These are phyloP conservation scores for Temnothorax ravouxi DNA, from an alignment of 2,888 invertebrate species.

Conservation along the genomic window DNA sequence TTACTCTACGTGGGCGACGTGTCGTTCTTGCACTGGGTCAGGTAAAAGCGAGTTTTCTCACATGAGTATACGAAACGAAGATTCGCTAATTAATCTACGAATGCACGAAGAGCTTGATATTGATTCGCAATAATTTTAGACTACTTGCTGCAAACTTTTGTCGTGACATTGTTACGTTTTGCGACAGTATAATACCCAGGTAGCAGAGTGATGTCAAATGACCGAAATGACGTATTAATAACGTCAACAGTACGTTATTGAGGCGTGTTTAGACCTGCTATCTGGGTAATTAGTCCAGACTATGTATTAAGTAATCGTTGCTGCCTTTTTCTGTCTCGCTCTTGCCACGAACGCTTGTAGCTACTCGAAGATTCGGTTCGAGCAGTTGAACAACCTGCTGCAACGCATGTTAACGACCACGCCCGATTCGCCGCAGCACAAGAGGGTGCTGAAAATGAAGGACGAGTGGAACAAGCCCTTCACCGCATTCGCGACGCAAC, in stretches of 20 bases:
- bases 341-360: conserved; percentile 43
- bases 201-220: no score
- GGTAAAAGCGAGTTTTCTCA: conserved; percentile 60
- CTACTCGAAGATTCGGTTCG: conserved; percentile 56
- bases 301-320: neutral
- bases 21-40: conserved; percentile 70
- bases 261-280: no score
- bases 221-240: no score
- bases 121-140: neutral
- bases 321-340: neutral
- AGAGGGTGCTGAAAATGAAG: conserved; percentile 65
- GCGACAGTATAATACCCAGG: neutral
- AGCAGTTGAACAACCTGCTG: conserved; percentile 69
- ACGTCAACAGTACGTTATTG: no score
- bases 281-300: neutral
- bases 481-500: neutral
- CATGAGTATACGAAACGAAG: neutral
- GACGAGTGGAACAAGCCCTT: conserved; percentile 52
- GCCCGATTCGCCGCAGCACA: conserved; percentile 69
- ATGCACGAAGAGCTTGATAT: neutral
- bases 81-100: neutral
- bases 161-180: neutral
- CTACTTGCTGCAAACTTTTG: neutral
- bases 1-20: conserved; percentile 58
- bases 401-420: conserved; percentile 68